These are phyloP conservation scores for Scytalopus superciliaris DNA, from an alignment of 2,113 vertebrate species.

Conservation along the genomic window DNA sequence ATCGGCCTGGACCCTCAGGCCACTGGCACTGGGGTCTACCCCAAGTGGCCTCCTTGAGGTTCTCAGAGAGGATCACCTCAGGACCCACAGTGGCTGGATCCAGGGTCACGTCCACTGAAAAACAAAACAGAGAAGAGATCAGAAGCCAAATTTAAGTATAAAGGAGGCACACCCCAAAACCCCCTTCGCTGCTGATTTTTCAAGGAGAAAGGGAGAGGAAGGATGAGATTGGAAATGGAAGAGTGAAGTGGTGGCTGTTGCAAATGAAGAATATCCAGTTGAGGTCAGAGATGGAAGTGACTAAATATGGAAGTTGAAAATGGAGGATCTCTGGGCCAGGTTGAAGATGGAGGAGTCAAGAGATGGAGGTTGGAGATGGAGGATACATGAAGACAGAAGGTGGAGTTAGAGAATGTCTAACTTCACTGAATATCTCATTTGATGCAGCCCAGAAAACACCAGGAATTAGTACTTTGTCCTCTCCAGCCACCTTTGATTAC, in stretches of 20 bases:
- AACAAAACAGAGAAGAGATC: neutral
- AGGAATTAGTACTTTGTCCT: neutral
- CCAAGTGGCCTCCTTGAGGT: slow-evolving; percentile 35
- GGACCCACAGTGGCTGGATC: slow-evolving; percentile 18
- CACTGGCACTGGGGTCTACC: neutral
- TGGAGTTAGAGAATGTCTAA: neutral
- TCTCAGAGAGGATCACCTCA: slow-evolving; percentile 23
- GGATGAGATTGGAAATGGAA: neutral
- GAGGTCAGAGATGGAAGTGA: neutral
- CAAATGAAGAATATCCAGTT: neutral
- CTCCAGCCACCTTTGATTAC: neutral
- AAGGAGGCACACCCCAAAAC: fast-evolving
- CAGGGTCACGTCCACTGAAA: slow-evolving; percentile 24
- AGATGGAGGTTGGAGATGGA: neutral
- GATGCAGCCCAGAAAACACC: neutral
- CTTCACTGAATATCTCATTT: no score
- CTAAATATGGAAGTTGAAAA: neutral
- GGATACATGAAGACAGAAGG: neutral
- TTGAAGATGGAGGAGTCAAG: neutral
- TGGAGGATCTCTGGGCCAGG: neutral
- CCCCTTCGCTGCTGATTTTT: neutral
- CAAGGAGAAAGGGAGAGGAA: neutral
- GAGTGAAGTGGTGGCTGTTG: neutral
- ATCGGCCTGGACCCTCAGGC: neutral
- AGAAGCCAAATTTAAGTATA: neutral